These are phyloP conservation scores for Epizoanthus stellaris DNA, from an alignment of 92 coral and sea anemone genomes.

Conservation along the genomic window DNA sequence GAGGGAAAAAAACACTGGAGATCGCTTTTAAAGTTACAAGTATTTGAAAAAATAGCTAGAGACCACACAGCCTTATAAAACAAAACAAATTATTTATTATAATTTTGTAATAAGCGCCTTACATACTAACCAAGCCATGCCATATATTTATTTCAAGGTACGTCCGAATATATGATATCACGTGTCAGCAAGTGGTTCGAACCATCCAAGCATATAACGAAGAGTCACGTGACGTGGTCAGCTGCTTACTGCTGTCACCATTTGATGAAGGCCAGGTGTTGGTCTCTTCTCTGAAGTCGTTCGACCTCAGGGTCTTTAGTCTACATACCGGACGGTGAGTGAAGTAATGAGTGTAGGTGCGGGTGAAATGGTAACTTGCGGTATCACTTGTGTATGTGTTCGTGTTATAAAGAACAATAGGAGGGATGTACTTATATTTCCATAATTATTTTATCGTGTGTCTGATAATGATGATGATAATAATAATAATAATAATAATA, in stretches of 20 bases:
- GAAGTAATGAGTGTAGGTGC: background rate
- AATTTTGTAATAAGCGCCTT: background rate
- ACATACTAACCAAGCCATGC: background rate
- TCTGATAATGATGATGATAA: background rate
- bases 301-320: constrained; percentile 86
- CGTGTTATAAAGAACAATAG: too few relatives aligned
- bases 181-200: constrained; percentile 62
- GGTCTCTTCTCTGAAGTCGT: constrained; percentile 76
- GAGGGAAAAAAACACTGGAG: too few relatives aligned
- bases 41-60: too few relatives aligned
- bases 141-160: constrained; percentile 31
- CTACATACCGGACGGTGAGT: constrained; percentile 64
- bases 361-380: background rate
- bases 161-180: constrained; percentile 74
- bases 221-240: constrained; percentile 75
- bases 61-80: too few relatives aligned
- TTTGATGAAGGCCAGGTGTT: constrained; percentile 93
- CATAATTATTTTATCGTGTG: too few relatives aligned
- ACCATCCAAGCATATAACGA: constrained; percentile 83
- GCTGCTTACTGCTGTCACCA: constrained; percentile 76
- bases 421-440: too few relatives aligned
- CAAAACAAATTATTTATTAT: too few relatives aligned
- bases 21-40: too few relatives aligned
- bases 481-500: background rate
- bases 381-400: too few relatives aligned